phyloP scores from a whole-genome alignment of 2,888 invertebrate species.

The Schizotus pectinicornis region DNA sequence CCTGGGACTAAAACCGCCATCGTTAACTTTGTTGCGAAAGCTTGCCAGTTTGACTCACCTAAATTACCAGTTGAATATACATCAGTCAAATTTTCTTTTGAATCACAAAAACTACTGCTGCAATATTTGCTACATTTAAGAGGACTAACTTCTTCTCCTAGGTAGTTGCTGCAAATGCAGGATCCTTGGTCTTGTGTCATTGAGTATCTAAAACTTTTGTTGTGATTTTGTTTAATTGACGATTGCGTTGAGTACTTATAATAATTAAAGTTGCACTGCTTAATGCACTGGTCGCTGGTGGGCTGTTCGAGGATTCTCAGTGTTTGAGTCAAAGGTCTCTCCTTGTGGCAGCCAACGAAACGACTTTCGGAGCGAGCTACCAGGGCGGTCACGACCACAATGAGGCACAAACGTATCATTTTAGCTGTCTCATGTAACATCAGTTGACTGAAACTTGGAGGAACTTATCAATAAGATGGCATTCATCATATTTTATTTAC shows the following conservation, averaged over 20 bases:
- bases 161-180: slow-evolving; percentile 50
- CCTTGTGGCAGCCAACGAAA: slow-evolving; percentile 45
- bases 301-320: slow-evolving; percentile 25
- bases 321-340: slow-evolving; percentile 32
- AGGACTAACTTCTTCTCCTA: slow-evolving; percentile 46
- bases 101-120: slow-evolving; percentile 36
- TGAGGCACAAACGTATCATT: slow-evolving; percentile 20
- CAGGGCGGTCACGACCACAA: slow-evolving; percentile 15
- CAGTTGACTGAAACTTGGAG: slow-evolving; percentile 11
- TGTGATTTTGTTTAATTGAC: background rate
- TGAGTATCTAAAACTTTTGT: slow-evolving; percentile 43
- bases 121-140: slow-evolving; percentile 34
- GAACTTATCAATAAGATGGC: slow-evolving; percentile 22
- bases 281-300: slow-evolving; percentile 38
- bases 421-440: slow-evolving; percentile 2
- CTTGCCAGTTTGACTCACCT: slow-evolving; percentile 35
- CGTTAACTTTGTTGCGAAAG: slow-evolving; percentile 1
- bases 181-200: slow-evolving; percentile 37
- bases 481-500: slow-evolving; percentile 8
- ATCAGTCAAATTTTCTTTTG: slow-evolving; percentile 39
- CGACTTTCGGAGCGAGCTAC: slow-evolving; percentile 26
- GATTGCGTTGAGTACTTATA: slow-evolving; percentile 41
- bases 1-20: slow-evolving; percentile 65
- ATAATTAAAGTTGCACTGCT: slow-evolving; percentile 41
- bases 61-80: slow-evolving; percentile 48